Evolutionary conservation across 2,797 vertebrate genomes (phyloP).

Genomic region (Rhinichthys osculus): DNA sequence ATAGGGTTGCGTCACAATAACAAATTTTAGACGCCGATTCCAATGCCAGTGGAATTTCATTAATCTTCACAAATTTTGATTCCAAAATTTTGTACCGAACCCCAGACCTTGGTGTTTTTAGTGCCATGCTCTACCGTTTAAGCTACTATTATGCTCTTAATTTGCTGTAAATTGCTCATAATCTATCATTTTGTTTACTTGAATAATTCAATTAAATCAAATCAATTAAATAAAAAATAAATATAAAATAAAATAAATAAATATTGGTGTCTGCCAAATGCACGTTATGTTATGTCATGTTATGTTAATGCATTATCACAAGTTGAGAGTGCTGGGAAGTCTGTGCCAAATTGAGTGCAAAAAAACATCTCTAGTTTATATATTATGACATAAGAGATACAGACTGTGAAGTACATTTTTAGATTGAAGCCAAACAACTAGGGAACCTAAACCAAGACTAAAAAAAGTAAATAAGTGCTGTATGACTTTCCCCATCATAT

Average conservation of each 20-base stretch:
- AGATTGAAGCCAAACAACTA: neutral
- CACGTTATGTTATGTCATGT: no score
- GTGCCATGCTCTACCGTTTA: neutral
- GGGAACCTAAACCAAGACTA: neutral
- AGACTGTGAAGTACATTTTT: neutral
- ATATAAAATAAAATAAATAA: neutral
- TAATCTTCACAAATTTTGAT: no score
- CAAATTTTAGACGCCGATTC: neutral
- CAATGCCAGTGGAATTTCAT: no score
- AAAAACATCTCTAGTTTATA: neutral
- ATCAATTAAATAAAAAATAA: no score
- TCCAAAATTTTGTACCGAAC: neutral
- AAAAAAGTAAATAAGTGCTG: neutral
- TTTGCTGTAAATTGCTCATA: neutral
- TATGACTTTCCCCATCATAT: neutral
- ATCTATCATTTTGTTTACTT: neutral
- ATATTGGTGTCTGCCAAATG: neutral
- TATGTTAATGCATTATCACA: neutral
- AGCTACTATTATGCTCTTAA: neutral
- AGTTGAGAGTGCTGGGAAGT: neutral
- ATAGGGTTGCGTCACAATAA: neutral
- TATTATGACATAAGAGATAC: neutral
- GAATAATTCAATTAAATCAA: neutral
- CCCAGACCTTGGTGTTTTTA: neutral
- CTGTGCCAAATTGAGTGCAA: neutral